Base-by-base conservation (phyloP, 2,113 vertebrate species). In the Oxygymnocypris stewartii region DNA sequence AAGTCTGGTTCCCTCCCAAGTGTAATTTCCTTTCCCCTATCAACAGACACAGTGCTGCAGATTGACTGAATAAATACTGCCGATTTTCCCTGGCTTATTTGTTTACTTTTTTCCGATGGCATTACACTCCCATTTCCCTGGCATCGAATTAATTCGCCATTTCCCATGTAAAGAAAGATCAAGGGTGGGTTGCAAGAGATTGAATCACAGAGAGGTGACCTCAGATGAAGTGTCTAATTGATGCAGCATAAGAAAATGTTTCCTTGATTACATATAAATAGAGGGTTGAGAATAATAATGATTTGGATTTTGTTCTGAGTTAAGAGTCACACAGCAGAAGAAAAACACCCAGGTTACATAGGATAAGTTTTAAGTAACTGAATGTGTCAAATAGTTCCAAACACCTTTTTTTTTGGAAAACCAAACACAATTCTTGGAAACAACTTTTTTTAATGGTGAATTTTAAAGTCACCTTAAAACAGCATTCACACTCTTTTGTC, bases 21-120 rank as follows among this genome's bases (percentile, higher is more conserved):
- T 88, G 81, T 84, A 84, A 91, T 92, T 90, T 90, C 82, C 84
- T 89, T 91, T 86, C 85, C 84, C 84, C 77, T 87, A 63, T 87
- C 89, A 87, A 85, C 85, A 90, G 84, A 61, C 28, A 31, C 57
- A n/a, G 85, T 75, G 85, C 47, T 6, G 84, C 28, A 79, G 77
- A n/a, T n/a, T 47, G 54, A 42, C 54, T 90, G 85, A 90, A 82
- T 88, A 87, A 82, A 79, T 65, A 23, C 82, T 37, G 79, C 28
- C 5, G 69, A 86, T 84, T 88, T 89, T 82, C 76, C 69, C 85
- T 59, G 67, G 69, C 79, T 88, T 90, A 87, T 88, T 85, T 88
- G 86, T 91, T 90, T 91, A 90, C 81, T 75, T 20, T 54, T 74
- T 85, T 84, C 79, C 47, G 85, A 79, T 69, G 81, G 74, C 37